Base-by-base conservation (phyloP, 2,888 invertebrate species). In the Philopedon plagiatum region DNA sequence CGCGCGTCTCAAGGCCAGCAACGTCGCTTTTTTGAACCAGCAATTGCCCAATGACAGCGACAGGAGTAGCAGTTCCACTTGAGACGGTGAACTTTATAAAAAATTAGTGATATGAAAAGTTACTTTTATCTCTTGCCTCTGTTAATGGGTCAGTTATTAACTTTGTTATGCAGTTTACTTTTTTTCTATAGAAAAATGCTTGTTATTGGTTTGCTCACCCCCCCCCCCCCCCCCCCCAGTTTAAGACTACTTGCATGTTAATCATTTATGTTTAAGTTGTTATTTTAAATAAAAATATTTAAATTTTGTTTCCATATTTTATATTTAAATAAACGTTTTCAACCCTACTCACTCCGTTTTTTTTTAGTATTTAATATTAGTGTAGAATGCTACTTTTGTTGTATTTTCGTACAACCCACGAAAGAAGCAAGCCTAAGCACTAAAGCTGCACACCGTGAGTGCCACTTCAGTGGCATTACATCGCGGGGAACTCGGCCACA, bases 11-110 rank as follows among this genome's bases (percentile, higher is more conserved):
- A 89, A 91, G 80, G 88, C 90, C 5, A 89, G 90, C 80, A 91
- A 91, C 78, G 88, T 91, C 63, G 87, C 90, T 26, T 87, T 91
- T 81, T 84, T 91, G 5, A 91, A 91, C 83, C 90, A 90, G 79
- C 75, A 75, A 21, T 84, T 86, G 60, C 83, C 84, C 41, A 72
- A 71, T 26, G 77, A 79, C 41, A 72, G 71, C 58, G 76, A 77
- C 58, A 71, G 74, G 34, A 71, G 69, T 32, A 76, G 75, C 32
- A 73, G 71, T 63, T 77, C 76, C 23, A 76, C 76, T 29, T 76
- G 71, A 73, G 37, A 8, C 13, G 19, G 11, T 19, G 11, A 7
- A 46, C 9, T 19, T 9, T 9, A 21, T 4, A 46, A 21, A n/a
- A 37, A 13, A 5, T n/a, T 37, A n/a, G 13, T 37, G 1, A 37